Percentiles rank a stretch among this genome's conserved stretches.
Evolutionary conservation across 1,140 invertebrate genomes (phyloP).

Genomic region (Agrilus planipennis): DNA sequence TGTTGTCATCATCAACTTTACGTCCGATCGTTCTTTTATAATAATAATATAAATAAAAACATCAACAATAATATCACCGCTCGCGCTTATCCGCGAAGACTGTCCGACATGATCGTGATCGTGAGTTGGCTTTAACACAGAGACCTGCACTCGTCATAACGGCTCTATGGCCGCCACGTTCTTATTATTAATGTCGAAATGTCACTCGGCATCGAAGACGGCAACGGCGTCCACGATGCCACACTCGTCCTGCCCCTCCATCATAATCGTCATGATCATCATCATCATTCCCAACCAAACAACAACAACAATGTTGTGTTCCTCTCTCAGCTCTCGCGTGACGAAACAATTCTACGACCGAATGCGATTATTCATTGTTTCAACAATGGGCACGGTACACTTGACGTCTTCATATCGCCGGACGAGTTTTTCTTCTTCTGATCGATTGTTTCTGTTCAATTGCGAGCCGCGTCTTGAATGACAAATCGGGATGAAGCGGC

Average conservation of each 20-base stretch:
- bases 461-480: constrained; percentile 2
- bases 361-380: constrained; percentile 5
- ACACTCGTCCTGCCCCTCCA: constrained; percentile 17
- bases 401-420: constrained; percentile 6
- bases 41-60: too few relatives aligned
- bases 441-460: constrained; percentile 5
- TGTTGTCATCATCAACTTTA: too few relatives aligned
- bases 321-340: constrained; percentile 11
- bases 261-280: constrained; percentile 4
- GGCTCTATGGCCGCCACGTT: constrained; percentile 11
- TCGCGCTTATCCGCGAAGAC: constrained; percentile 7
- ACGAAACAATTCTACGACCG: constrained; percentile 9
- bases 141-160: constrained; percentile 14
- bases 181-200: constrained; percentile 19
- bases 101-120: constrained; percentile 13
- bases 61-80: constrained; percentile 16
- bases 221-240: too few relatives aligned
- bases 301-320: constrained; percentile 3
- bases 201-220: constrained; percentile 14
- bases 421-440: constrained; percentile 5
- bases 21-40: too few relatives aligned
- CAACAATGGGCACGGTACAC: constrained; percentile 4
- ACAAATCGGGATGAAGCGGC: too few relatives aligned
- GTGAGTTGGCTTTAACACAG: constrained; percentile 5
- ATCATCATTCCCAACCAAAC: too few relatives aligned